A percentile compares a stretch with the other conserved stretches of the same genome.
These are phyloP conservation scores for Sitobion miscanthi DNA, from an alignment of 1,140 invertebrate species.

Conservation along the genomic window DNA sequence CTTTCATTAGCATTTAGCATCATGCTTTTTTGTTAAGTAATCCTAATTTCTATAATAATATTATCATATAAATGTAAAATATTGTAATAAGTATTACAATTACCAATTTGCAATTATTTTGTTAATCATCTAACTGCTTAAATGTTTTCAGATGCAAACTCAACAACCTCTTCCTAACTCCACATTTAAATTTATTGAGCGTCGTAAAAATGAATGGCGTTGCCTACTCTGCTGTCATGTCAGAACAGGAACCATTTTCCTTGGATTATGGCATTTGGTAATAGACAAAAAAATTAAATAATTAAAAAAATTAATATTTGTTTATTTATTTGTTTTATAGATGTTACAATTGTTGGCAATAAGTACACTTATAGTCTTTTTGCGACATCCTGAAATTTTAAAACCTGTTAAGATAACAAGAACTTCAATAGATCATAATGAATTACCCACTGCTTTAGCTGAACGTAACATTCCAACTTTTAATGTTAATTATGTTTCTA, in stretches of 20 bases:
- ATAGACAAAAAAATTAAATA: slow-evolving; percentile 61
- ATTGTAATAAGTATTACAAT: not conserved
- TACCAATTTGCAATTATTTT: not conserved
- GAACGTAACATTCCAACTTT: slow-evolving; percentile 31
- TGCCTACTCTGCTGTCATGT: slow-evolving; percentile 85
- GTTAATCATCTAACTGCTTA: not conserved
- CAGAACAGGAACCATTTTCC: slow-evolving; percentile 78
- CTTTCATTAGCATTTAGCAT: too few relatives aligned
- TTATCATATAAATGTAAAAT: not conserved
- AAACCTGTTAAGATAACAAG: slow-evolving; percentile 21
- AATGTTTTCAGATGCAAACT: slow-evolving; percentile 37
- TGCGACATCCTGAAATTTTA: slow-evolving; percentile 72
- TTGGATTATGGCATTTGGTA: slow-evolving; percentile 83
- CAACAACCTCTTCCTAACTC: not conserved
- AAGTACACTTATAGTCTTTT: slow-evolving; percentile 74
- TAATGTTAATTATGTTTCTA: not conserved
- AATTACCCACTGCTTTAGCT: slow-evolving; percentile 47
- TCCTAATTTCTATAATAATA: not conserved
- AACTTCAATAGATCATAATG: not conserved
- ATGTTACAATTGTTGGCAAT: slow-evolving; percentile 75
- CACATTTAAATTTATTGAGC: slow-evolving; percentile 22
- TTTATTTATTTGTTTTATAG: slow-evolving; percentile 64
- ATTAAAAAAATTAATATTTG: not conserved
- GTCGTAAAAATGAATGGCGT: slow-evolving; percentile 71
- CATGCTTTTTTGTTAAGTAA: not conserved